A percentile compares a stretch with the other conserved stretches of the same genome.
These are phyloP conservation scores for Lepilemur ruficaudatus DNA, from an alignment of 2,797 vertebrate genomes.

Conservation along the genomic window DNA sequence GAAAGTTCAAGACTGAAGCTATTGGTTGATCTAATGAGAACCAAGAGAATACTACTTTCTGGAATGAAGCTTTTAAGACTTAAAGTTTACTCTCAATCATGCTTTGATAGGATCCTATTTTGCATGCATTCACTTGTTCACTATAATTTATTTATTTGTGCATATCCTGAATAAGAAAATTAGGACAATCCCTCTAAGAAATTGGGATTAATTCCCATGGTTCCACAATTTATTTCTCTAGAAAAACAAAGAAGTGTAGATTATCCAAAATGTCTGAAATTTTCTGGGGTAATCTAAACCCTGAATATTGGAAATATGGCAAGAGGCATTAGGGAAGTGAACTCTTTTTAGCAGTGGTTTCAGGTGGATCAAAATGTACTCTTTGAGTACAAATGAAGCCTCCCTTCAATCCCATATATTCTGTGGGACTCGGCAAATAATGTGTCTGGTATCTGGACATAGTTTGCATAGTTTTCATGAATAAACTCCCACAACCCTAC, in stretches of 20 bases:
- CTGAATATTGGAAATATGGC: background rate
- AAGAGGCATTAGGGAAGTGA: background rate
- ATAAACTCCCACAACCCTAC: background rate
- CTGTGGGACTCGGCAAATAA: background rate
- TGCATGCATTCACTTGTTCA: background rate
- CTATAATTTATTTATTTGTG: background rate
- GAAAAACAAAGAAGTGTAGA: background rate
- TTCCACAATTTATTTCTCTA: background rate
- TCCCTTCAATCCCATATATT: background rate
- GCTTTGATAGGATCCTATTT: background rate
- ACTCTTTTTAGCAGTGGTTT: background rate
- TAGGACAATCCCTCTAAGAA: background rate
- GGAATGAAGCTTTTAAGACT: background rate
- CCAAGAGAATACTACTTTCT: background rate
- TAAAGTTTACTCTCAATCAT: background rate
- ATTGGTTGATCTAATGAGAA: conserved; percentile 19
- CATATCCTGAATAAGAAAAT: background rate
- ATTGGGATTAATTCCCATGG: background rate
- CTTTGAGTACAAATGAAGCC: too few species aligned
- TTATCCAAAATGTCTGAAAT: background rate
- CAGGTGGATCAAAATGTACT: background rate
- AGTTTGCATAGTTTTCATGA: background rate
- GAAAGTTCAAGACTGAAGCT: conserved; percentile 57
- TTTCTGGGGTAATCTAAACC: background rate
- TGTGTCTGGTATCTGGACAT: background rate